These are phyloP conservation scores for Cariama cristata DNA, from an alignment of 2,113 vertebrate species.

Conservation along the genomic window DNA sequence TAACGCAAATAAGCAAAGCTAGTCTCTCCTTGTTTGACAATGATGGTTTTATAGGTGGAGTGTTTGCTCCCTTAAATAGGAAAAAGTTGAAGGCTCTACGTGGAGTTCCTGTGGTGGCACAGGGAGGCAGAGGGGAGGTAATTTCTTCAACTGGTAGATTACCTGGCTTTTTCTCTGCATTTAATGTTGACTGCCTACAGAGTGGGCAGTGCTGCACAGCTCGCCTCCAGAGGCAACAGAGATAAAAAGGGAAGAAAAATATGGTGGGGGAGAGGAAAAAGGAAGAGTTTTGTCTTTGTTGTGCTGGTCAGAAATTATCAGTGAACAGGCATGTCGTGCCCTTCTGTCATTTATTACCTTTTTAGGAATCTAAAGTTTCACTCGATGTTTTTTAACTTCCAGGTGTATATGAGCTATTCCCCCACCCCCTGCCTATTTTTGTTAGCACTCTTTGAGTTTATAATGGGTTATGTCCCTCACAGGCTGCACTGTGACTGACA, in stretches of 20 bases:
- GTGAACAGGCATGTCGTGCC: background rate
- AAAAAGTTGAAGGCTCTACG: background rate
- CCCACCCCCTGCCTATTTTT: background rate
- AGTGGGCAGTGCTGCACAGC: background rate
- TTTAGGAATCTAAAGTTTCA: background rate
- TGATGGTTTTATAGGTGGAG: background rate
- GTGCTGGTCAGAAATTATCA: background rate
- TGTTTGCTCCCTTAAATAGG: background rate
- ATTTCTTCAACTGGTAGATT: background rate
- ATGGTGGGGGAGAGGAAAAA: background rate
- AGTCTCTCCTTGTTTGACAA: background rate
- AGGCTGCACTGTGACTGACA: background rate
- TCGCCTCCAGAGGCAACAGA: background rate
- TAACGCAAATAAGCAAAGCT: background rate
- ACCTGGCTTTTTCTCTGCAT: background rate
- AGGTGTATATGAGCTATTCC: background rate
- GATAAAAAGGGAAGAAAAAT: background rate
- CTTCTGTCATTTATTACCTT: background rate
- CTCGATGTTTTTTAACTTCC: accelerated
- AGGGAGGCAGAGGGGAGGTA: background rate
- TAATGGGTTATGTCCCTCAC: accelerated
- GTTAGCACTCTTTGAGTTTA: background rate
- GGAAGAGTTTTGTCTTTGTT: background rate
- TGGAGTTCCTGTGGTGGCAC: background rate
- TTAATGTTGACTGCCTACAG: background rate